Base-by-base conservation (phyloP, 2,113 vertebrate species). In the Kryptolebias marmoratus region DNA sequence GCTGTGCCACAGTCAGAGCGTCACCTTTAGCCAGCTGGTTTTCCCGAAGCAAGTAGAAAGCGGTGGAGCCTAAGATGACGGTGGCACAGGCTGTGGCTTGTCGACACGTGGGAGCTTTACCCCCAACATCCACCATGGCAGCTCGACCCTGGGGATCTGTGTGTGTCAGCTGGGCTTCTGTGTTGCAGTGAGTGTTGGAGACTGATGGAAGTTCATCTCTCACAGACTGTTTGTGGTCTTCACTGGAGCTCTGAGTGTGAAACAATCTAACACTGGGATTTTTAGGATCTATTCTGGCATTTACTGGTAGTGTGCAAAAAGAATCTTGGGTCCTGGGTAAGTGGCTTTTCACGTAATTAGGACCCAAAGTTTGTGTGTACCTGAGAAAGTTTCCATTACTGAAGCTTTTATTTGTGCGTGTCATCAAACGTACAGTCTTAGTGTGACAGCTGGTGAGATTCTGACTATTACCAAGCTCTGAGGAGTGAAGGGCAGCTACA, bases 11-110 rank as follows among this genome's bases (percentile, higher is more conserved):
- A 0, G 84, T 82, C 74, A 99, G 86, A 5, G 97, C 97, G 42
- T 99, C 95, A 0, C 97, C 98, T 80, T 99, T 99, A 18, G 94
- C 94, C 16, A 99, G 65, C 84, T 95, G 95, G 90, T 97, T 96
- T 72, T 95, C 91, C 31, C 52, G 93, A 31, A 99, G 91, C 67
- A 98, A 89, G 18, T 30, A 14, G 70, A 98, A 99, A 57, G 96
- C 96, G 13, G 89, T 79, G 1, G 94, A 79, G 6, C 96, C 95
- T 72, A 98, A 75, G 2, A 76, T 42, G 39, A 99, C 94, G 11
- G 93, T 85, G 0, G 95, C 96, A 1, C 82, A 68, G 61, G 98
- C 97, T 15, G 93, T 79, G 0, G 98, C 97, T 1, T 79, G 90
- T 49, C 98, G 95, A 42, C 75, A 77, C 0, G 95, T 94, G 71